A percentile compares a stretch with the other conserved stretches of the same genome.
phyloP scores from a whole-genome alignment of 2,797 vertebrate genomes.

The Glyptemys insculpta region DNA sequence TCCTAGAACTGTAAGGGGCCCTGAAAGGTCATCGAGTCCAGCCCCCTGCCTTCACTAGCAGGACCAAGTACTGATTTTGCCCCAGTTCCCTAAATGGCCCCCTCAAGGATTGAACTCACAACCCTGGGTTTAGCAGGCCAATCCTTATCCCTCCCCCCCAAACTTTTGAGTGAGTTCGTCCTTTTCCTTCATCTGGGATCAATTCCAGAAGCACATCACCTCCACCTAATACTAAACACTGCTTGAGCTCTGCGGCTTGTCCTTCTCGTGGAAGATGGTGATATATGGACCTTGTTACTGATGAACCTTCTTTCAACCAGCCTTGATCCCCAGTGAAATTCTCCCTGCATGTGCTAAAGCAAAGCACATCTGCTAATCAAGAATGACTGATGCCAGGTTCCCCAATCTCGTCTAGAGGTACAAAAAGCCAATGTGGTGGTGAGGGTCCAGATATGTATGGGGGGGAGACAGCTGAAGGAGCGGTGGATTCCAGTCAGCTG shows the following conservation, averaged over 20 bases:
- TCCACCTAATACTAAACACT: not conserved
- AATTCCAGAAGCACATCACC: not conserved
- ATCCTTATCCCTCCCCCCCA: too few species aligned
- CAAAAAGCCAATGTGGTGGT: not conserved
- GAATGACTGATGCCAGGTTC: not conserved
- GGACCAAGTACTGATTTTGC: too few species aligned
- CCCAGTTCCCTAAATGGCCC: too few species aligned
- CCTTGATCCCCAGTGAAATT: not conserved
- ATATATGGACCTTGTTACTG: not conserved
- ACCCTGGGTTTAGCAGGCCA: too few species aligned
- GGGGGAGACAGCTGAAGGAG: not conserved
- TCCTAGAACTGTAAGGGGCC: too few species aligned
- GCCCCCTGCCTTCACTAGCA: too few species aligned
- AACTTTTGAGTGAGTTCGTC: not conserved
- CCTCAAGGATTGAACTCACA: too few species aligned
- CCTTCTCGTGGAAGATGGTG: not conserved
- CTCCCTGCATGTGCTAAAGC: not conserved
- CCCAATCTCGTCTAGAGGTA: not conserved
- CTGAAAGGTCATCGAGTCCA: too few species aligned
- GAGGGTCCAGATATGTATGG: not conserved
- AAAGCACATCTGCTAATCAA: not conserved
- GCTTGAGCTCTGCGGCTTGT: rapidly evolving
- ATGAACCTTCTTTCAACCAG: not conserved
- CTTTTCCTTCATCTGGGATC: not conserved
- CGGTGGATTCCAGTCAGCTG: not conserved